phyloP scores from a whole-genome alignment of 1,140 invertebrate species.

The Amphibalanus amphitrite region DNA sequence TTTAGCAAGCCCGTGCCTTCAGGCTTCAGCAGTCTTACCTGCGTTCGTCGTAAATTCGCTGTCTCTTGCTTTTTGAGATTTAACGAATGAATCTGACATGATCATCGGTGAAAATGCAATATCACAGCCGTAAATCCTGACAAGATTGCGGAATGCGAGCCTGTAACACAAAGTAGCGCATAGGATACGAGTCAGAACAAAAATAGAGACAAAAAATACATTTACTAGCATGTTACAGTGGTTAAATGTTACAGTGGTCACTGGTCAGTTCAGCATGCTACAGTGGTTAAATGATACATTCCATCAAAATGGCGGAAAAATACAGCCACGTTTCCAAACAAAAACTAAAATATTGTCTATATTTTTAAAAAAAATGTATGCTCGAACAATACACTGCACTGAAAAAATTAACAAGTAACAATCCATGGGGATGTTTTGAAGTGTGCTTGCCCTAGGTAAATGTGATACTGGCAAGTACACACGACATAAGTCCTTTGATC shows the following conservation, averaged over 20 bases:
- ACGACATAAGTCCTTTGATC: constrained; percentile 18
- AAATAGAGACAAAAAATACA: neutral
- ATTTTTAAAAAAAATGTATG: constrained; percentile 8
- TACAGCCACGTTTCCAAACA: neutral
- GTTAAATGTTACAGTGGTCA: neutral
- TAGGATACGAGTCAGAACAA: constrained; percentile 3
- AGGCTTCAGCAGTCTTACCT: constrained; percentile 9
- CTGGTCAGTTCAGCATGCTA: neutral
- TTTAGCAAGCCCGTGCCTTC: too few relatives aligned
- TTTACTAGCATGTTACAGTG: constrained; percentile 1
- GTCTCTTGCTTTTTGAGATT: constrained; percentile 65
- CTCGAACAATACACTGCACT: constrained; percentile 6
- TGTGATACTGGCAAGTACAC: constrained; percentile 4
- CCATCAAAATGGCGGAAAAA: constrained; percentile 3
- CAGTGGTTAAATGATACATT: neutral
- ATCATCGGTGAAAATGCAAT: constrained; percentile 94
- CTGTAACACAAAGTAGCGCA: constrained; percentile 34
- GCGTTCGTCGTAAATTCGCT: constrained; percentile 70
- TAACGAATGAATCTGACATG: constrained; percentile 76
- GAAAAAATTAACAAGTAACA: neutral
- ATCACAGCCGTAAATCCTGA: constrained; percentile 69
- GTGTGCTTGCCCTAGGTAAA: too few relatives aligned
- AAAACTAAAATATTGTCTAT: neutral
- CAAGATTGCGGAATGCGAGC: constrained; percentile 63
- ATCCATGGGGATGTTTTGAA: neutral